Evolutionary conservation across 2,113 vertebrate genomes (phyloP), one percentile per base, ranked within the genome.

Genomic region (Seriola aureovittata): DNA sequence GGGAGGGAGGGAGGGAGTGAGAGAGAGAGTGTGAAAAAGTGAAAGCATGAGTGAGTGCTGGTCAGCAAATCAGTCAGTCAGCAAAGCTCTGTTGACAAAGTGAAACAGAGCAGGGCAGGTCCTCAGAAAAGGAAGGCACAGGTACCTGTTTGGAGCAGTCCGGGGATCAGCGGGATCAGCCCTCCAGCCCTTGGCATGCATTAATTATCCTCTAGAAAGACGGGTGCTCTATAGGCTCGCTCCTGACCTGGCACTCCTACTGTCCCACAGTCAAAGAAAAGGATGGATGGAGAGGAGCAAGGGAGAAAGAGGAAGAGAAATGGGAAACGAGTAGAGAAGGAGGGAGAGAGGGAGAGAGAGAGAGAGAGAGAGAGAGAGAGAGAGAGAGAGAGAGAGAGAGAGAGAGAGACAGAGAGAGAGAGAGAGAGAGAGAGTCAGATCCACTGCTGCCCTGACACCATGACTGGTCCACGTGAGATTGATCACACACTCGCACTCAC

Each of bases 381-480:
- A 17, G 60, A 75, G 68, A 88, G 78, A 85, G 82, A 69, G 71
- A 48, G 69, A 66, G 80, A 72, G 84, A 21, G 80, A 84, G 85
- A 83, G 91, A 81, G 86, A 82, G 89, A 88, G 85, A n/a, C n/a
- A n/a, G n/a, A n/a, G n/a, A n/a, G n/a, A 87, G 86, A 75, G 73
- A 81, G 80, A 34, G 79, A 74, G 86, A 77, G 83, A 29, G 91
- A 88, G 93, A 94, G 92, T 92, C 87, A 91, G 83, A 94, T 93
- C 85, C 91, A 87, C 91, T 90, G 87, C 91, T 88, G 91, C 87
- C 90, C 91, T 93, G 92, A 93, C 94, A 94, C 94, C 93, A 94
- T 90, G 93, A 95, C 93, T 93, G 93, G 95, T 95, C 93, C 93
- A 92, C 80, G 85, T 93, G 94, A 95, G 95, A 96, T 95, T 95